Base-by-base conservation (phyloP, 2,888 invertebrate genomes). In the Tenthredo notha region DNA sequence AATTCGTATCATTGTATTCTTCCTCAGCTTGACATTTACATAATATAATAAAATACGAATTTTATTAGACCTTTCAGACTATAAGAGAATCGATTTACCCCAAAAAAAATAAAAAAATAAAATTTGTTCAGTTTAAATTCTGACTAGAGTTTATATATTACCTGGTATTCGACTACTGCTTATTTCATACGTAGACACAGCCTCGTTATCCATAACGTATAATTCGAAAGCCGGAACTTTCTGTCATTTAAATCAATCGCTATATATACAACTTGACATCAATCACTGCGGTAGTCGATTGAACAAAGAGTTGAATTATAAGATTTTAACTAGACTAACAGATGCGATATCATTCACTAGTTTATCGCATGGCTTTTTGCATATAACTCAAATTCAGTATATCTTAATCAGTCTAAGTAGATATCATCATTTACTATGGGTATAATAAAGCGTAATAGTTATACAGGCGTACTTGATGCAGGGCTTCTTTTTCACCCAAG, bases 1-100 rank as follows among this genome's bases (percentile, higher is more conserved):
- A 15, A 47, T 75, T 75, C 12, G 18, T n/a, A n/a, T n/a, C n/a
- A n/a, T n/a, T 77, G 12, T 21, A 12, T 74, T 74, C 75, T 47
- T 47, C 75, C 0, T 74, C 72, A 1, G 9, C 21, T 74, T 43
- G 9, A 40, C 5, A 18, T 18, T 67, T 0, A 18, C 9, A 43
- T 43, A 7, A 3, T 33, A 33, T 33, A 33, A 40, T 7, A 3
- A 21, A 9, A 74, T 1, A n/a, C 2, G 1, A 74, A 3, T 9
- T 10, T 9, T 10, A 12, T 21, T 9, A 37, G n/a, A 43, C n/a
- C 50, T 33, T 40, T 12, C 12, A 33, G 43, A 74, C 4, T 67
- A 29, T 1, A 15, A 18, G 33, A 18, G 33, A 33, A 4, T 12
- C 10, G 61, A 21, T 25, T 61, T 43, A 74, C 72, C 72, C 3